A percentile compares a stretch with the other conserved stretches of the same genome.
phyloP scores from a whole-genome alignment of 2,113 vertebrate species.

The Ploceus nigricollis region DNA sequence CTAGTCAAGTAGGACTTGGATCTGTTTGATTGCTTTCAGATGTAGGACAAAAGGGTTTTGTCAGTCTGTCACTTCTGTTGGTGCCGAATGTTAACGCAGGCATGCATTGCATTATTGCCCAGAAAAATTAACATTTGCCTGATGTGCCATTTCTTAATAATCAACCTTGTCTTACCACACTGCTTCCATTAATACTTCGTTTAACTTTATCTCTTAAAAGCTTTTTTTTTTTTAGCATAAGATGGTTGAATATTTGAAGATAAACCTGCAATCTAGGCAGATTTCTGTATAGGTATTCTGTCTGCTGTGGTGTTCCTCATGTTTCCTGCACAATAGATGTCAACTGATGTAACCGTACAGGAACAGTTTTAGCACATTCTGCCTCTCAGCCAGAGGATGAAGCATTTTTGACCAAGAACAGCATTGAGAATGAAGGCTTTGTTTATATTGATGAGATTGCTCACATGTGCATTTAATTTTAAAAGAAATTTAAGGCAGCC shows the following conservation, averaged over 20 bases:
- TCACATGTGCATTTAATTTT: neutral
- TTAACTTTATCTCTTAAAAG: neutral
- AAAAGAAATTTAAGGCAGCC: neutral
- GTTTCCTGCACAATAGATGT: neutral
- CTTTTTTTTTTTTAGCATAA: neutral
- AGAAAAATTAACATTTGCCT: neutral
- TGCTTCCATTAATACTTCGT: neutral
- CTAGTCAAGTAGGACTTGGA: neutral
- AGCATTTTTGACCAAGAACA: neutral
- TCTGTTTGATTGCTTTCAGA: slow-evolving; percentile 33
- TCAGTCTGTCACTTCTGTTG: neutral
- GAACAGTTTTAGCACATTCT: neutral
- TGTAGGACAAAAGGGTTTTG: neutral
- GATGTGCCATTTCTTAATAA: neutral
- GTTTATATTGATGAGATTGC: neutral
- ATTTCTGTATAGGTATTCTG: neutral
- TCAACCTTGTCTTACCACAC: neutral
- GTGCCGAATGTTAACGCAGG: neutral
- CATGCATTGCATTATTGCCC: neutral
- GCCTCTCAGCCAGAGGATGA: neutral
- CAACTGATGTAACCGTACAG: neutral
- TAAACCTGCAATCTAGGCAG: neutral
- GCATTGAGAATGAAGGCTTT: neutral
- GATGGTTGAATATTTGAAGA: neutral
- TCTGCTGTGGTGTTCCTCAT: neutral